Base-by-base conservation (phyloP, 1,140 invertebrate genomes). In the Nilaparvata lugens region DNA sequence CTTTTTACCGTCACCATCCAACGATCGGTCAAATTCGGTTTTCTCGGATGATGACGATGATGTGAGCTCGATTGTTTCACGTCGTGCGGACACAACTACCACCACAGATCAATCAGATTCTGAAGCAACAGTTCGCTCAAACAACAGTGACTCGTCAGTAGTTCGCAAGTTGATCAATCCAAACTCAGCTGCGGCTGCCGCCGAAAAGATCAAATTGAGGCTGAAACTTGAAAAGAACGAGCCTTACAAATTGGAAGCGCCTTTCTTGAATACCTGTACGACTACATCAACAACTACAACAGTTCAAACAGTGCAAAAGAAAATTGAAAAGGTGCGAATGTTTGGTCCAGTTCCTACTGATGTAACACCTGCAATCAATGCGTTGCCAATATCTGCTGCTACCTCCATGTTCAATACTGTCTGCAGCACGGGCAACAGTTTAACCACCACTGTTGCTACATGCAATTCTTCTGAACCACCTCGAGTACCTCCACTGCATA, bases 401-500 rank as follows among this genome's bases (percentile, higher is more conserved):
- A 4, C 31, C 7, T 35, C 31, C 9, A 19, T 48, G 45, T 48
- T 19, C 45, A 13, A 87, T 90, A 69, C 82, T 89, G 4, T 86
- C 85, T 42, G 88, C 86, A 69, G 78, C 83, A 1, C 81, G 82
- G 66, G 76, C 78, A 18, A 76, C 75, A 58, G 73, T 78, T 0
- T 63, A 71, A 56, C 72, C 74, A 72, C 70, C 16, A 73, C 76
- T 58, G 72, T 75, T 16, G 72, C 74, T 58, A 56, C 59, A 38
- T 35, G 51, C 7, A 24, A 11, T 16, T 51, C 51, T 16, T 51
- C 51, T 53, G 59, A 45, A 14, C 23, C 52, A 67, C 84, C 87
- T 1, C 78, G 89, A 60, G 91, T 95, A 18, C 91, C 92, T 21
- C 91, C 91, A 2, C 75, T 95, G 67, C 91, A 94, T 70, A 94